Conservation (phyloP, 2,888 invertebrate species). For the Drosophila neonasuta region DNA sequence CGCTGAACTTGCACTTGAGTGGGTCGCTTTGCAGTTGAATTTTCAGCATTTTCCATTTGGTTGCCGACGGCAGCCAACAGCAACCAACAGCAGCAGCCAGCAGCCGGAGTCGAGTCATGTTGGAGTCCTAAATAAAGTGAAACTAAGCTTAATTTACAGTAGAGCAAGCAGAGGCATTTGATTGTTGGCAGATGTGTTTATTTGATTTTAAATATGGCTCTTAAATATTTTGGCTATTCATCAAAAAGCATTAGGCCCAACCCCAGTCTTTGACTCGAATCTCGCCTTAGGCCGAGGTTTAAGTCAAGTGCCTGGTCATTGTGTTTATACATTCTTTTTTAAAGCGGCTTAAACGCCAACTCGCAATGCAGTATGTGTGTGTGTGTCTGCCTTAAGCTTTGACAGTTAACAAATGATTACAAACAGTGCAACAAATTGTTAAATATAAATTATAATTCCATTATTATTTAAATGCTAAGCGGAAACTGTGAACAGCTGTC, state of each 20-base stretch:
- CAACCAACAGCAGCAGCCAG: not conserved
- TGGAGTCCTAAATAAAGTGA: slow-evolving; percentile 66
- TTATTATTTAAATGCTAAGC: slow-evolving; percentile 74
- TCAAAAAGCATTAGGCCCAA: slow-evolving; percentile 52
- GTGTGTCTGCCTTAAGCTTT: slow-evolving; percentile 26
- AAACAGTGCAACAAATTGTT: slow-evolving; percentile 77
- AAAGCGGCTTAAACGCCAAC: slow-evolving; percentile 75
- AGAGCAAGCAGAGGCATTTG: slow-evolving; percentile 65
- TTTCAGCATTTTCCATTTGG: slow-evolving; percentile 51
- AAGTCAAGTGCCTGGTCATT: slow-evolving; percentile 54
- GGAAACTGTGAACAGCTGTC: slow-evolving; percentile 68
- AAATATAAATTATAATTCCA: slow-evolving; percentile 76
- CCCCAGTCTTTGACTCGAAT: not conserved
- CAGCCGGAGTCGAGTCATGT: not conserved
- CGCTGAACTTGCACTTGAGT: slow-evolving; percentile 56
- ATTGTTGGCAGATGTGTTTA: slow-evolving; percentile 75
- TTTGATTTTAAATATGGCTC: slow-evolving; percentile 77
- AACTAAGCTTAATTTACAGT: slow-evolving; percentile 77
- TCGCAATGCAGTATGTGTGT: slow-evolving; percentile 29
- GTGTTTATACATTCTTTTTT: slow-evolving; percentile 31
- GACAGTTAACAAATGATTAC: slow-evolving; percentile 79
- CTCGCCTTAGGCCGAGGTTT: not conserved
- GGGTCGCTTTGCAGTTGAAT: slow-evolving; percentile 57
- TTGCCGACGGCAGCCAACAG: slow-evolving; percentile 34
- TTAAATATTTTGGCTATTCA: slow-evolving; percentile 74